phyloP scores from a whole-genome alignment of 2,113 vertebrate genomes.

The Hippocampus abdominalis region DNA sequence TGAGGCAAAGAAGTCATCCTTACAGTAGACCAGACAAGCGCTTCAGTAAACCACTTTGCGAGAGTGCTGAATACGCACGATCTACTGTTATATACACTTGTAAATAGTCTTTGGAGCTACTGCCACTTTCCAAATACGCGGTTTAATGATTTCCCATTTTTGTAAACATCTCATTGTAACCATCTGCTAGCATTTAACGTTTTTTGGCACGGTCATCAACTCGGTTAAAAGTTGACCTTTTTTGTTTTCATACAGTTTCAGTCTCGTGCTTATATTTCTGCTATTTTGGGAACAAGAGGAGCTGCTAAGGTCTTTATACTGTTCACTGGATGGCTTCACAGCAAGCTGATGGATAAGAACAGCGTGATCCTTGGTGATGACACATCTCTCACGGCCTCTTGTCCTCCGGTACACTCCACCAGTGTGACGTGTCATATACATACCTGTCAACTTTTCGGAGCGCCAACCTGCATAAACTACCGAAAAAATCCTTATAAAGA shows the following conservation, averaged over 20 bases:
- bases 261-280: not conserved
- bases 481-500: no score
- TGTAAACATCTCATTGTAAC: not conserved
- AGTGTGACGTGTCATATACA: slow-evolving; percentile 20
- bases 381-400: slow-evolving; percentile 20
- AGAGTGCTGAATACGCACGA: not conserved
- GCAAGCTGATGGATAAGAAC: slow-evolving; percentile 28
- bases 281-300: slow-evolving; percentile 8
- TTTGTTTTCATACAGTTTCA: not conserved
- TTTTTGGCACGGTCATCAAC: slow-evolving; percentile 6
- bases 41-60: not conserved
- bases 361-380: slow-evolving; percentile 25
- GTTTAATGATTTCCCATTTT: slow-evolving; percentile 6
- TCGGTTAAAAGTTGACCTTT: slow-evolving; percentile 1
- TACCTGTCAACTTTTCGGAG: no score
- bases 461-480: no score
- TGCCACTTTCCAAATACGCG: not conserved
- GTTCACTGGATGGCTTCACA: slow-evolving; percentile 3
- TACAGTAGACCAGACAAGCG: not conserved
- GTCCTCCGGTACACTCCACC: slow-evolving; percentile 12
- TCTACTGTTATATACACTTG: slow-evolving; percentile 1
- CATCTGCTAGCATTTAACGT: slow-evolving; percentile 19
- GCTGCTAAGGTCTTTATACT: slow-evolving; percentile 36
- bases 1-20: not conserved
- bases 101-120: not conserved